Evolutionary conservation across 2,113 vertebrate species (phyloP), one percentile per base, ranked within the genome.

Genomic region (Menura novaehollandiae): DNA sequence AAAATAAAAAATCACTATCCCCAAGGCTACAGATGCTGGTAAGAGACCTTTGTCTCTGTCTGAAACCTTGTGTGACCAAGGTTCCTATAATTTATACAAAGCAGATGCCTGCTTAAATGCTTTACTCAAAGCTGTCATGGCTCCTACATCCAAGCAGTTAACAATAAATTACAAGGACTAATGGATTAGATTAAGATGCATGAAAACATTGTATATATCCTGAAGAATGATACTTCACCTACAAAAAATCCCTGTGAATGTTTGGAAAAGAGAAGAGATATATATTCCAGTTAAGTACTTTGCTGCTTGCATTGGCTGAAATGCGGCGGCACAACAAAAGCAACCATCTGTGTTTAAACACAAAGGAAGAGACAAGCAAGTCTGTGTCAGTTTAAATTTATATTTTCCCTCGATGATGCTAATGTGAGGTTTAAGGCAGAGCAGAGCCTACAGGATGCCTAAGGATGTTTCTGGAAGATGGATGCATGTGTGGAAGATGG

Each of bases 331-430:
- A 94, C 72, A 94, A 96, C 88, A 92, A 93, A 96, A 96, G 85
- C 93, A 94, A 79, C 96, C 93, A 94, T 92, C 96, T 93, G 86
- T 93, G 79, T 92, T 95, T 93, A 93, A 96, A 89, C 83, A 91
- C 86, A 89, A 84, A 96, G 88, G 85, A 89, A 96, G 91, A 87
- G 80, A 92, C 83, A 79, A 93, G 92, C 41, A 94, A 96, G 69
- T 85, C 91, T 94, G 53, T 78, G 88, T 92, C 86, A 85, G 86
- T 93, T 96, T 75, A 84, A 93, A 81, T 91, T 92, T 93, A 62
- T 93, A 87, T 91, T 93, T 94, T 68, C 91, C 52, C 51, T 69
- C 3, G 1, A 51, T 74, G 52, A 85, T 46, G 73, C 78, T 92
- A 88, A 86, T 8, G 8, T 53, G 78, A 93, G 39, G 33, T 59